A percentile compares a stretch with the other conserved stretches of the same genome.
Evolutionary conservation across 2,888 invertebrate species (phyloP).

Genomic region (Sclerodermus sp.): DNA sequence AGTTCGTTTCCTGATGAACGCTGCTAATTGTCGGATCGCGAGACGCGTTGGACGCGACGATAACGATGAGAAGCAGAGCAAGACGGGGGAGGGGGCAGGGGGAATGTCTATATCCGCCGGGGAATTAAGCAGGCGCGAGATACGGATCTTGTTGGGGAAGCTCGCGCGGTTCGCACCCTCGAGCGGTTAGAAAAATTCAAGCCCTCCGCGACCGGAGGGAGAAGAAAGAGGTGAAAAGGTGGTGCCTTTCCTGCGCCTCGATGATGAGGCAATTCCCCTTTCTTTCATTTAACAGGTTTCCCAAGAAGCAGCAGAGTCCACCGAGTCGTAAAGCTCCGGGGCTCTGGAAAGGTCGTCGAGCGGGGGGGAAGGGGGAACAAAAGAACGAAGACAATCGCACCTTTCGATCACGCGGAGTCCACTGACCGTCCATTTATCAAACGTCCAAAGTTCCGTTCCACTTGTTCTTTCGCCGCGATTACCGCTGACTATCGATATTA

Average conservation of each 20-base stretch:
- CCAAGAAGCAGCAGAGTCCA: conserved; percentile 6
- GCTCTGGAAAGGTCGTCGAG: conserved; percentile 10
- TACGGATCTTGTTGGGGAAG: no score
- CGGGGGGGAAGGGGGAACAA: conserved; percentile 7
- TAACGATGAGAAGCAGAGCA: no score
- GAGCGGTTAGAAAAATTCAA: no score
- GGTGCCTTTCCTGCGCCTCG: conserved; percentile 1
- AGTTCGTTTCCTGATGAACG: no score
- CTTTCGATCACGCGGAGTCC: conserved; percentile 13
- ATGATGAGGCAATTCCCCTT: conserved; percentile 6
- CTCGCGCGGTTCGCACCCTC: no score
- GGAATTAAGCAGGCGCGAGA: no score
- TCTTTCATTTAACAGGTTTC: conserved; percentile 10
- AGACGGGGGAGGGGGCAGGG: no score
- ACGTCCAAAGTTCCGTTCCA: conserved; percentile 4
- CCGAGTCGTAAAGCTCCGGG: conserved; percentile 8
- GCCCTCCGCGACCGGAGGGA: no score
- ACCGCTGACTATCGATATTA: not conserved
- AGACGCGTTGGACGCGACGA: no score
- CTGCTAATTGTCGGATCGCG: no score
- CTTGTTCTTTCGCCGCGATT: not conserved
- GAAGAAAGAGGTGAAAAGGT: no score
- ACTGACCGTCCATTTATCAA: conserved; percentile 10
- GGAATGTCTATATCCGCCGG: no score
- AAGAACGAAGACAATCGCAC: conserved; percentile 13